These are phyloP conservation scores for Epirrhoe tristata DNA, from an alignment of 2,888 invertebrate species.

Conservation along the genomic window DNA sequence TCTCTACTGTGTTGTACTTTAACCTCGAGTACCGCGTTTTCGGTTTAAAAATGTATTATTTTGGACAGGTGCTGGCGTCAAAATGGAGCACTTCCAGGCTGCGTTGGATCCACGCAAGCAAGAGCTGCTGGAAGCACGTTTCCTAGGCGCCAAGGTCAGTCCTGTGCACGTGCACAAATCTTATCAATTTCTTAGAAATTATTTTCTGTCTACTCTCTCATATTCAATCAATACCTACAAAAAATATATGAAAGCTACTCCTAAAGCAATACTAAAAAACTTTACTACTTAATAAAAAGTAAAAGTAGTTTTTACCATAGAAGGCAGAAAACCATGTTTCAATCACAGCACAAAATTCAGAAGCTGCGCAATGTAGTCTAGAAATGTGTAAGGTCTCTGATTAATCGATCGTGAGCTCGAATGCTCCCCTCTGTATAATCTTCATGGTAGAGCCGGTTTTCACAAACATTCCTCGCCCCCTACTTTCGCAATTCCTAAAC, in stretches of 20 bases:
- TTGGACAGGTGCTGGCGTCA: conserved; percentile 93
- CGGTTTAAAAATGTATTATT: conserved; percentile 51
- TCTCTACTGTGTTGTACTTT: conserved; percentile 4
- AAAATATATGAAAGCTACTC: background rate
- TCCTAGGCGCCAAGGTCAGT: conserved; percentile 98
- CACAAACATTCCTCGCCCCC: conserved; percentile 26
- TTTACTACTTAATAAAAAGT: background rate
- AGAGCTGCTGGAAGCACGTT: conserved; percentile 99
- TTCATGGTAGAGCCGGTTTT: conserved; percentile 31
- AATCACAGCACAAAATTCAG: conserved; percentile 10
- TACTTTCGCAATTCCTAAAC: conserved; percentile 31
- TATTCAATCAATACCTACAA: background rate
- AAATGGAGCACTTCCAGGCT: conserved; percentile 98
- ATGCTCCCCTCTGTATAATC: conserved; percentile 28
- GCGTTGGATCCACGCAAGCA: conserved; percentile 99
- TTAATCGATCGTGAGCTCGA: conserved; percentile 33
- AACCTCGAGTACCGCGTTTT: conserved; percentile 26
- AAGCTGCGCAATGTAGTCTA: conserved; percentile 35
- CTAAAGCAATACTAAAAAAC: background rate
- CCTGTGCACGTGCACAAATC: conserved; percentile 23
- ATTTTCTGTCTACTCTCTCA: background rate
- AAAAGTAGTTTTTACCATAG: background rate
- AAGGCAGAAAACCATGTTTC: too few species aligned
- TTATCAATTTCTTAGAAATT: conserved; percentile 9
- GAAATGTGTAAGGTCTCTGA: conserved; percentile 32